Evolutionary conservation across 2,888 invertebrate genomes (phyloP).

Genomic region (Heterodera filipjevi): DNA sequence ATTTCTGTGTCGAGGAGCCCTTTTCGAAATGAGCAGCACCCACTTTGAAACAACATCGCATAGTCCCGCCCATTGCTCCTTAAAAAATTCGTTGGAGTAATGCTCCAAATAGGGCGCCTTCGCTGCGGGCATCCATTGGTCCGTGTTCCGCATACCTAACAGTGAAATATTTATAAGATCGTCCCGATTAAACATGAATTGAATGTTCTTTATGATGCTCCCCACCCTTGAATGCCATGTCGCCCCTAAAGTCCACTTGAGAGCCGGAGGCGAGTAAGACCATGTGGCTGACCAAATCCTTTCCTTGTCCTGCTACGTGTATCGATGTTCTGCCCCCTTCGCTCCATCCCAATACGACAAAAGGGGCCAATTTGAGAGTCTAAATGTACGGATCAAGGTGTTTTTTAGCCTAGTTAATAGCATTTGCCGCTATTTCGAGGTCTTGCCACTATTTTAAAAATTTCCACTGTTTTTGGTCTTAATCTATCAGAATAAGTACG

Average conservation of each 20-base stretch:
- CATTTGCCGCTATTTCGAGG: no score
- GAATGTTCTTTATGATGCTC: background rate
- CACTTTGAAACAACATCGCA: constrained; percentile 62
- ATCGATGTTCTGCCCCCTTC: constrained; percentile 60
- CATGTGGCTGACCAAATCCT: constrained; percentile 47
- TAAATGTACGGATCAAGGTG: no score
- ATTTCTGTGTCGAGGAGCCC: background rate
- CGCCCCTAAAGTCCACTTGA: constrained; percentile 58
- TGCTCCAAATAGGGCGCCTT: constrained; percentile 58
- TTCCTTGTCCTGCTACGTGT: constrained; percentile 59
- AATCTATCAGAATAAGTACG: no score
- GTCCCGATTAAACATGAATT: background rate
- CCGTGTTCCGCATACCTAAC: constrained; percentile 62
- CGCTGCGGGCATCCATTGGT: constrained; percentile 59
- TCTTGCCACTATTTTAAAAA: no score
- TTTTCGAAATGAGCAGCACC: constrained; percentile 26
- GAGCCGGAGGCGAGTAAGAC: constrained; percentile 59
- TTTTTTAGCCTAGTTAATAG: no score
- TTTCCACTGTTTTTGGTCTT: no score
- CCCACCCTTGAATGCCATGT: constrained; percentile 62
- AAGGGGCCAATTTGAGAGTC: constrained; percentile 41
- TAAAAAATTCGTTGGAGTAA: constrained; percentile 56
- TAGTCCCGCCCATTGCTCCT: constrained; percentile 62
- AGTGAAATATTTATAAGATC: background rate
- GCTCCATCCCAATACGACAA: constrained; percentile 48